These are phyloP conservation scores for Hippocampus kuda DNA, from an alignment of 2,797 vertebrate species.

Conservation along the genomic window DNA sequence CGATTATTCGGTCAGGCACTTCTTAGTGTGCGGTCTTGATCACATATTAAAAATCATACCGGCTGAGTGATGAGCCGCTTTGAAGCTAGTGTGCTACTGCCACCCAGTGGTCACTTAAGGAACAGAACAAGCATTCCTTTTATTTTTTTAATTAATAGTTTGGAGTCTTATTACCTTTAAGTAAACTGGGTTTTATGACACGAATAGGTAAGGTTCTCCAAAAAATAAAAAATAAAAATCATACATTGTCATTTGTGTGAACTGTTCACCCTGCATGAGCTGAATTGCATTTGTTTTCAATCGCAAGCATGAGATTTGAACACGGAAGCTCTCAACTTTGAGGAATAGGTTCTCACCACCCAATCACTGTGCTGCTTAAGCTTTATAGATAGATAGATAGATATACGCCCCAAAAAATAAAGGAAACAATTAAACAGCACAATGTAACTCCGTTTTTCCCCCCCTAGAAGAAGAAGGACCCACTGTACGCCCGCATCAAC, in stretches of 20 bases:
- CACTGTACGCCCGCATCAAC: slow-evolving; percentile 94
- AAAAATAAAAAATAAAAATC: neutral
- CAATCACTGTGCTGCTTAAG: neutral
- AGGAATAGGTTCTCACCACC: neutral
- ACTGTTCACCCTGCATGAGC: neutral
- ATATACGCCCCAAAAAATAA: no score
- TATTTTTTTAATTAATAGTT: neutral
- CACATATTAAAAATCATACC: no score
- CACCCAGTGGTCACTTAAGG: slow-evolving; percentile 49
- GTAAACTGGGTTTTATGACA: neutral
- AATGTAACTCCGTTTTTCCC: neutral
- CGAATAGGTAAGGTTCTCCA: no score
- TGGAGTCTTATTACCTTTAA: no score
- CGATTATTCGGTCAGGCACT: no score
- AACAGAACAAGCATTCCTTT: neutral
- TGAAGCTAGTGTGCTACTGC: slow-evolving; percentile 44
- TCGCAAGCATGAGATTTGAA: neutral
- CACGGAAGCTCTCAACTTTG: neutral
- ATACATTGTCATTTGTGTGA: neutral
- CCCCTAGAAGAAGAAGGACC: slow-evolving; percentile 77
- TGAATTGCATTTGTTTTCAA: neutral
- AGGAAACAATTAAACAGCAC: no score
- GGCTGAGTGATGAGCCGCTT: neutral
- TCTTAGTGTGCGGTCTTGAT: no score
- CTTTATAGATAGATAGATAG: no score